Evolutionary conservation across 2,113 vertebrate genomes (phyloP), one percentile per base, ranked within the genome.

Genomic region (Callocephalon fimbriatum): DNA sequence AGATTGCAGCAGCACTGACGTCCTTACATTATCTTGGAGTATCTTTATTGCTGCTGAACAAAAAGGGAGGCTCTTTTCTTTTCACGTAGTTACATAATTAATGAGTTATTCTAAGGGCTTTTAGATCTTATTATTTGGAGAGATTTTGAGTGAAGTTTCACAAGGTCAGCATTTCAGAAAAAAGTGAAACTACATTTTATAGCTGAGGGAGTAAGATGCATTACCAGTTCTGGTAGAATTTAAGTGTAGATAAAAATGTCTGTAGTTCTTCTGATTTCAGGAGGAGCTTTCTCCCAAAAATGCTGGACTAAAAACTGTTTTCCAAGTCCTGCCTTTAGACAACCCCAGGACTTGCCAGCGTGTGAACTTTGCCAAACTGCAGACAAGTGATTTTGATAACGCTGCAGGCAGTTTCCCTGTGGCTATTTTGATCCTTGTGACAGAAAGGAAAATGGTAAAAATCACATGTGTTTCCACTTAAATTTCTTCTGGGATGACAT

Each of bases 391-490:
- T 65, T 83, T 51, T 93, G 92, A 65, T 92, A 94, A 86, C 3
- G 2, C 73, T 53, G 65, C 3, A 2, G 68, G 71, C 35, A 5
- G 61, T 91, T 97, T 91, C 88, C 78, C 56, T 89, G 35, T 59
- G 86, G 61, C 73, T 92, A 15, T 94, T 95, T 95, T 25, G 1
- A 22, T 93, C 66, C 51, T 56, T 86, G 65, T 70, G 90, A 95
- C 86, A 91, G 75, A 86, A 84, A 51, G 50, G 54, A 90, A 92
- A 93, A 95, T 76, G 63, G n/a, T 47, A 78, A 86, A 95, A 95
- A 45, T 86, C 67, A 68, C 32, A 68, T 70, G 26, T 89, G 86
- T 87, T 95, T 92, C 48, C 88, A 95, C 51, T 87, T 95, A 81
- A 51, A 61, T 95, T 66, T 83, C n/a, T 93, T 94, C 72, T 95